Conservation (phyloP, 2,888 invertebrate species). For the Drosophila formosana region DNA sequence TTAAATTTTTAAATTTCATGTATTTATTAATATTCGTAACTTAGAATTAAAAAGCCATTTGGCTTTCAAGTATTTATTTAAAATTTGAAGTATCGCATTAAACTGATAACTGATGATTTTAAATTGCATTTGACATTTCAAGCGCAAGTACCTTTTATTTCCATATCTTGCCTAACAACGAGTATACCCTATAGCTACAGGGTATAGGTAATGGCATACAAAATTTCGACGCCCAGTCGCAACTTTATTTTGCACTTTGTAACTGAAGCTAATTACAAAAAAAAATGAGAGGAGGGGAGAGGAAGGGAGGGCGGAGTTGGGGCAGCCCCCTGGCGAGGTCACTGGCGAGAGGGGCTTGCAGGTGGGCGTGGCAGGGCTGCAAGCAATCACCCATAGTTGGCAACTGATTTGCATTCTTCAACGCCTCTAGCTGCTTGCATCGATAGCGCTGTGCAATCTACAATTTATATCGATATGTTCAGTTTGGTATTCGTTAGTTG, state of each 20-base stretch:
- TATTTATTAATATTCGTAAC: too few relatives aligned
- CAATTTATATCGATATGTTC: constrained; percentile 1
- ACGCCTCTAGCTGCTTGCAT: constrained; percentile 35
- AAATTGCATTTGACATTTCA: too few relatives aligned
- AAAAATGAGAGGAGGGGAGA: neutral
- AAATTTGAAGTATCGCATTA: too few relatives aligned
- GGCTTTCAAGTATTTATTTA: too few relatives aligned
- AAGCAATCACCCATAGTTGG: constrained; percentile 22
- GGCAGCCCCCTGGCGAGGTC: constrained; percentile 50
- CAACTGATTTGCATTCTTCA: constrained; percentile 49
- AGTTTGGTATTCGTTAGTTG: neutral
- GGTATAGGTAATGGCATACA: constrained; percentile 28
- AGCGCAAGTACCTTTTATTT: too few relatives aligned
- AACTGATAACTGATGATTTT: too few relatives aligned
- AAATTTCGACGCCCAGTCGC: constrained; percentile 32
- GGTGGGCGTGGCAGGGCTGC: constrained; percentile 40
- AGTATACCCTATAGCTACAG: constrained; percentile 12
- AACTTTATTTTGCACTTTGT: constrained; percentile 59
- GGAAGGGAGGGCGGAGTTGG: neutral
- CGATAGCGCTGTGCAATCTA: constrained; percentile 22
- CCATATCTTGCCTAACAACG: neutral
- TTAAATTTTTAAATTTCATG: too few relatives aligned
- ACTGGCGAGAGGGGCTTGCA: constrained; percentile 5
- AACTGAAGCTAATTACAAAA: constrained; percentile 50
- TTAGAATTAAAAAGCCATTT: too few relatives aligned